phyloP scores from a whole-genome alignment of 1,140 invertebrate genomes.

The Tetragonula clypearis region DNA sequence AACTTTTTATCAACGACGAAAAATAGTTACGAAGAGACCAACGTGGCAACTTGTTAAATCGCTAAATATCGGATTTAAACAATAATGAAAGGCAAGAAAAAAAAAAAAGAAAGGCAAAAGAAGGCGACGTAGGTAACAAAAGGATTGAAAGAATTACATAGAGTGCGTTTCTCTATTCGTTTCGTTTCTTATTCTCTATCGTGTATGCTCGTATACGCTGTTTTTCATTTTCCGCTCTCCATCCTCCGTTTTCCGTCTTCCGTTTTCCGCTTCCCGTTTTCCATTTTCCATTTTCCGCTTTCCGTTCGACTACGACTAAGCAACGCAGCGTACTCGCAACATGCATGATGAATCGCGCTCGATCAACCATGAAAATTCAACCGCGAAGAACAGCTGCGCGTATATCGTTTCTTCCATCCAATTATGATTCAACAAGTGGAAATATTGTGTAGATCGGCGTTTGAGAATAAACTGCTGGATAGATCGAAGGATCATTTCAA shows the following conservation, averaged over 20 bases:
- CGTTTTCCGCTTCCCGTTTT: neutral
- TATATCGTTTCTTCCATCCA: neutral
- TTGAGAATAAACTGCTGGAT: neutral
- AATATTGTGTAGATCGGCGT: neutral
- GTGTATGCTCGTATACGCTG: too few species aligned
- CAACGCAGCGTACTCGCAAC: too few species aligned
- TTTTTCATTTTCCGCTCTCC: neutral
- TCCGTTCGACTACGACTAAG: neutral
- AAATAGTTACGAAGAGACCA: too few species aligned
- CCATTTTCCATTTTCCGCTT: neutral
- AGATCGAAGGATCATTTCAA: neutral
- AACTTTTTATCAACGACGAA: too few species aligned
- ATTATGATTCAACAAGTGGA: neutral
- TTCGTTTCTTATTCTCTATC: neutral
- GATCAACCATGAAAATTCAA: neutral
- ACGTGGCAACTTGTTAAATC: neutral
- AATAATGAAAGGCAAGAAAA: neutral
- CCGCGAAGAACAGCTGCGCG: neutral
- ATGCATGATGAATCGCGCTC: neutral
- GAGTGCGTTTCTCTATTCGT: rapidly evolving
- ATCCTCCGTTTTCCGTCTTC: neutral
- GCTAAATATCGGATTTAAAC: neutral
- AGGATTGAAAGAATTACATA: neutral
- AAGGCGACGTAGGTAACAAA: neutral
- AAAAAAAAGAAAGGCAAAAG: neutral